Evolutionary conservation across 1,140 invertebrate species (phyloP).

Genomic region (Wasmannia auropunctata): DNA sequence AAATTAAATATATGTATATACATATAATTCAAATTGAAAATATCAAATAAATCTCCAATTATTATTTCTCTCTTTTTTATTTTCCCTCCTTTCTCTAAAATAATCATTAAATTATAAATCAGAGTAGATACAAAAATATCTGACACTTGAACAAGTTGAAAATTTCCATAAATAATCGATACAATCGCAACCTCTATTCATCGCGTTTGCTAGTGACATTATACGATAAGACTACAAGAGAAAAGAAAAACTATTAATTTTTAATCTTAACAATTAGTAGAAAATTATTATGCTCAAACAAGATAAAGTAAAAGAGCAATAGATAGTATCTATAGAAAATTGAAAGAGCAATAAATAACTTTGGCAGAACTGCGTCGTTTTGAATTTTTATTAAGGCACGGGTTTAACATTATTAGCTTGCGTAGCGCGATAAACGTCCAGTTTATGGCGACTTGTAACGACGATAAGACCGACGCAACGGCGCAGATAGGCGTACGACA

Average conservation of each 20-base stretch:
- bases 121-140: not conserved
- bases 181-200: not conserved
- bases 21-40: not conserved
- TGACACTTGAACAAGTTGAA: not conserved
- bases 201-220: no score
- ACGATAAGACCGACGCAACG: constrained; percentile 20
- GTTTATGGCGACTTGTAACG: constrained; percentile 16
- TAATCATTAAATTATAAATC: not conserved
- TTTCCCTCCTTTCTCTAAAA: not conserved
- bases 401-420: constrained; percentile 38
- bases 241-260: no score
- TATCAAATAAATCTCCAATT: not conserved
- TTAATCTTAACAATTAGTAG: no score
- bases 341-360: constrained; percentile 15
- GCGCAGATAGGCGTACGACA: constrained; percentile 3
- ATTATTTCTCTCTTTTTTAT: not conserved
- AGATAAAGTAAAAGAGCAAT: not conserved
- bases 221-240: no score
- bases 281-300: no score
- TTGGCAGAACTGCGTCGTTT: not conserved
- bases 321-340: not conserved
- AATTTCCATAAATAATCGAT: not conserved
- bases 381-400: constrained; percentile 19
- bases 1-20: not conserved
- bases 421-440: constrained; percentile 31